phyloP scores from a whole-genome alignment of 1,140 invertebrate species.

The Neoseiulus cucumeris region DNA sequence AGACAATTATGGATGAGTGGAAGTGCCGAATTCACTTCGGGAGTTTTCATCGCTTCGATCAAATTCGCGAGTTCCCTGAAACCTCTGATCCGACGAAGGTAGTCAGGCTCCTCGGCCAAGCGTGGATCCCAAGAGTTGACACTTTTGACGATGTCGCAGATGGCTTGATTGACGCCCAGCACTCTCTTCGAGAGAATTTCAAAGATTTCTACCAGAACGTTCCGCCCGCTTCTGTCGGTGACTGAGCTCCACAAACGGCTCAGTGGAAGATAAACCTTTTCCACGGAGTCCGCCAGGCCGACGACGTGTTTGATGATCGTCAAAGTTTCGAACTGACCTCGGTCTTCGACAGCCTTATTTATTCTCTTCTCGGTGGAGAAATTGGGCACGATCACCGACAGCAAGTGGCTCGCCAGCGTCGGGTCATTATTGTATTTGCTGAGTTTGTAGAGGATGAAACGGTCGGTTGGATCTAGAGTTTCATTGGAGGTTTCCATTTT shows the following conservation, averaged over 20 bases:
- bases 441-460: not conserved
- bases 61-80: slow-evolving; percentile 37
- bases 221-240: slow-evolving; percentile 14
- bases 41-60: slow-evolving; percentile 36
- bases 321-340: not conserved
- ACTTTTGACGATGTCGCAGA: slow-evolving; percentile 34
- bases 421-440: not conserved
- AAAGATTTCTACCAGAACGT: not conserved
- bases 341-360: not conserved
- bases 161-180: not conserved
- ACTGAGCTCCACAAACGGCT: slow-evolving; percentile 12
- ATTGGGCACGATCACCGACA: not conserved
- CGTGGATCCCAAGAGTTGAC: slow-evolving; percentile 66
- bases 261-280: not conserved
- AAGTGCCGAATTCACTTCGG: slow-evolving; percentile 36
- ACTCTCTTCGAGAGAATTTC: not conserved
- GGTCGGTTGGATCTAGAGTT: not conserved
- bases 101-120: slow-evolving; percentile 80
- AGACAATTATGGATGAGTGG: slow-evolving; percentile 58
- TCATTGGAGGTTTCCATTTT: not conserved
- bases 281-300: not conserved
- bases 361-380: not conserved
- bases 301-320: not conserved
- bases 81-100: slow-evolving; percentile 46
- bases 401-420: not conserved